phyloP scores from a whole-genome alignment of 2,888 invertebrate species.

The Exephanes ischioxanthus region DNA sequence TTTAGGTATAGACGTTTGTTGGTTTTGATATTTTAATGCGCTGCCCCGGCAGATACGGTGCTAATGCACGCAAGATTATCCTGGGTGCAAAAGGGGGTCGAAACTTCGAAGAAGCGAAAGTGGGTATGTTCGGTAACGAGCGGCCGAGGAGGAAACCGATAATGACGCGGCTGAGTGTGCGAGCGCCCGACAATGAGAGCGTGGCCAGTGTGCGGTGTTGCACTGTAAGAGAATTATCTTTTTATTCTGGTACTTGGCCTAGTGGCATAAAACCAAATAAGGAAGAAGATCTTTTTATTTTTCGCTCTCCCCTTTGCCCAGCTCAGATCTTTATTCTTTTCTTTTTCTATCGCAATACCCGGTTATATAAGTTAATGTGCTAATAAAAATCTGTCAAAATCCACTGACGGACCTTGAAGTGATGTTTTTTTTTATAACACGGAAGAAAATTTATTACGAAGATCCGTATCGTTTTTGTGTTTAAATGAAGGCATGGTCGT shows the following conservation, averaged over 20 bases:
- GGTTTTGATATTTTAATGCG: not conserved
- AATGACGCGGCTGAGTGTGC: conserved; percentile 45
- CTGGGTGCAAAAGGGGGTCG: conserved; percentile 20
- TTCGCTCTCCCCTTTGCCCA: conserved; percentile 80
- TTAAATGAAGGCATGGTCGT: no score
- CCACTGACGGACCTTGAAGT: no score
- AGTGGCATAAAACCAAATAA: no score
- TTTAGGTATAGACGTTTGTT: not conserved
- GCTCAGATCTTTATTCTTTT: no score
- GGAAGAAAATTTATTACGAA: no score
- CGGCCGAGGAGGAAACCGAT: not conserved
- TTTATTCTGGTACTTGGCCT: conserved; percentile 46
- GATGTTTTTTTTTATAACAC: no score
- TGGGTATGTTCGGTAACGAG: conserved; percentile 22
- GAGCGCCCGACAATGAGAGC: conserved; percentile 49
- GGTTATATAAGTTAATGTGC: not conserved
- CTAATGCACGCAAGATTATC: not conserved
- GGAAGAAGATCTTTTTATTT: conserved; percentile 74
- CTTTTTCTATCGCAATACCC: conserved; percentile 33
- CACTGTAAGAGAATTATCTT: conserved; percentile 81
- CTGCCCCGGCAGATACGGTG: not conserved
- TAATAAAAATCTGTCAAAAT: no score
- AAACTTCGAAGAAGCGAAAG: conserved; percentile 52
- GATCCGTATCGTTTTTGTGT: no score
- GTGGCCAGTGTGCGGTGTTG: conserved; percentile 65